Evolutionary conservation across 2,888 invertebrate species (phyloP).

Genomic region (Dasysyrphus tricinctus): DNA sequence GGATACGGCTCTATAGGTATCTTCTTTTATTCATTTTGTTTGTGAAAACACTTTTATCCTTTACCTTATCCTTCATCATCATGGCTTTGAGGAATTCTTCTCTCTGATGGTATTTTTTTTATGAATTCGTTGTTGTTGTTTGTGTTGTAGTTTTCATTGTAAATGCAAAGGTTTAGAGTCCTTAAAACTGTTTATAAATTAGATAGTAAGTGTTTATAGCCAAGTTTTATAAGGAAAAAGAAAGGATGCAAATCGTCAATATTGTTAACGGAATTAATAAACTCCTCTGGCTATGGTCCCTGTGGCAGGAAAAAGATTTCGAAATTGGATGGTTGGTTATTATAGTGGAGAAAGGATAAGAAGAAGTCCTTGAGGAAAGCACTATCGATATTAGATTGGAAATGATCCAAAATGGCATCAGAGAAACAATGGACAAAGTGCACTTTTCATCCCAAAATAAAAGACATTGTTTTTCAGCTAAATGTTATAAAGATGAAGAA

Average conservation of each 20-base stretch:
- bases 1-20: background rate
- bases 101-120: background rate
- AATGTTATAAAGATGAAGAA: background rate
- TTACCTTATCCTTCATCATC: conserved; percentile 35
- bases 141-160: background rate
- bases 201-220: background rate
- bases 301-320: conserved; percentile 6
- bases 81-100: conserved; percentile 36
- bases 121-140: background rate
- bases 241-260: conserved; percentile 17
- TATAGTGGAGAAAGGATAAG: background rate
- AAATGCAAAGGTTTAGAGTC: background rate
- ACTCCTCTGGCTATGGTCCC: background rate
- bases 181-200: conserved; percentile 25
- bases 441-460: background rate
- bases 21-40: conserved; percentile 34
- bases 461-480: conserved; percentile 1
- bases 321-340: conserved; percentile 4
- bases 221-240: background rate
- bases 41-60: conserved; percentile 61
- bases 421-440: background rate
- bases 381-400: conserved; percentile 36
- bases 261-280: conserved; percentile 6
- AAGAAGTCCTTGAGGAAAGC: conserved; percentile 11
- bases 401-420: conserved; percentile 14